Percentiles rank a stretch among this genome's conserved stretches.
These are phyloP conservation scores for Papilio xuthus DNA, from an alignment of 1,140 invertebrate species.

Conservation along the genomic window DNA sequence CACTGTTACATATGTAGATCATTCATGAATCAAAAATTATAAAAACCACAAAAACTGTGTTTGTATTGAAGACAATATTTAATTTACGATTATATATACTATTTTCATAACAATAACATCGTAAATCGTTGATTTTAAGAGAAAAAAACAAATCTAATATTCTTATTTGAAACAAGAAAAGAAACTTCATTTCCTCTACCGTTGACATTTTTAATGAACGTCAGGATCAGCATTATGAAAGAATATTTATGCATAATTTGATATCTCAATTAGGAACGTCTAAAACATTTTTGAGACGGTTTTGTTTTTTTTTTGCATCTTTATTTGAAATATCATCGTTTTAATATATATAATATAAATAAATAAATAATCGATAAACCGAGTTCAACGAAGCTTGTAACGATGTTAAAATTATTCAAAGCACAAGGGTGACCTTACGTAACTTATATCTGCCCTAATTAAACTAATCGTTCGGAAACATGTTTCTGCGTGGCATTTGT, in stretches of 20 bases:
- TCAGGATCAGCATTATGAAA: neutral
- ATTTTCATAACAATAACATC: no score
- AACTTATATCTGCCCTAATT: constrained; percentile 20
- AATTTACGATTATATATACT: no score
- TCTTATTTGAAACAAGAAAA: neutral
- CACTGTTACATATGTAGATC: no score
- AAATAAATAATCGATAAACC: neutral
- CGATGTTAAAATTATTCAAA: constrained; percentile 16
- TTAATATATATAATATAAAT: neutral
- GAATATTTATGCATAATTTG: neutral
- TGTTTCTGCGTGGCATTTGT: constrained; percentile 20
- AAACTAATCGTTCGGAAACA: constrained; percentile 29
- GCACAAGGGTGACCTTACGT: neutral
- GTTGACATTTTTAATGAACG: neutral
- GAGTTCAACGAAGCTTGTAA: neutral
- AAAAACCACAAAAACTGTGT: no score
- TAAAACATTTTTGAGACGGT: neutral
- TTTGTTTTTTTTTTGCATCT: neutral
- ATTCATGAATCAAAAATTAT: no score
- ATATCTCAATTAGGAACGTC: neutral
- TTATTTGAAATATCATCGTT: neutral
- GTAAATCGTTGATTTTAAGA: neutral
- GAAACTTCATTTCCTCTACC: neutral
- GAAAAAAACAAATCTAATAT: neutral
- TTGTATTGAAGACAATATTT: no score